These are phyloP conservation scores for Steinernema scapterisci DNA, from an alignment of 2,888 invertebrate genomes.

Conservation along the genomic window DNA sequence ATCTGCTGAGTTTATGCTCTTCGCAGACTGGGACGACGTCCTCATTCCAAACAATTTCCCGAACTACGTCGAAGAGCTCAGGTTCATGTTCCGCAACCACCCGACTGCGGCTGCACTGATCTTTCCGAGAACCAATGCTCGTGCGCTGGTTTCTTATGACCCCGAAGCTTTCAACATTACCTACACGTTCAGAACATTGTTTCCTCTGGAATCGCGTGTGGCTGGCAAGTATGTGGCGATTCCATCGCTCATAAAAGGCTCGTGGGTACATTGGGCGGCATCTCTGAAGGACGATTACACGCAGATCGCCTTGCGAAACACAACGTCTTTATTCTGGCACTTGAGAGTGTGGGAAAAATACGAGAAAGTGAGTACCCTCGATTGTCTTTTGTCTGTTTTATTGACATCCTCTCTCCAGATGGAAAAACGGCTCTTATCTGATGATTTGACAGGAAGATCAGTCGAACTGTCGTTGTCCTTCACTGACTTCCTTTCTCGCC, in stretches of 20 bases:
- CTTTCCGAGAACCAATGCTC: constrained; percentile 25
- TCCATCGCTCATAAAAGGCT: constrained; percentile 37
- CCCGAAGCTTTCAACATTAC: not conserved
- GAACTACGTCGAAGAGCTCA: constrained; percentile 37
- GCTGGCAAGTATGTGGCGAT: constrained; percentile 41
- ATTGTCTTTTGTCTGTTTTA: no score
- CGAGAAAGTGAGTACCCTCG: not conserved
- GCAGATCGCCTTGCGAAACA: constrained; percentile 26
- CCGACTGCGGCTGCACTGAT: constrained; percentile 40
- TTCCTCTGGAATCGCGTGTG: not conserved
- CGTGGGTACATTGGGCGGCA: constrained; percentile 40
- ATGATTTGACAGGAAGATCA: no score
- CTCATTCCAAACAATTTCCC: constrained; percentile 37
- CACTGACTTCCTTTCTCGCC: not conserved
- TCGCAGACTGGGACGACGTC: constrained; percentile 51
- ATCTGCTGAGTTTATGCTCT: constrained; percentile 45
- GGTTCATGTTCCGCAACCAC: constrained; percentile 38
- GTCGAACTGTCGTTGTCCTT: not conserved
- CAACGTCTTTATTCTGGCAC: constrained; percentile 34
- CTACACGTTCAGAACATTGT: not conserved
- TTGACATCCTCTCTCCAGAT: no score
- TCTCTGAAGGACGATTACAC: constrained; percentile 31
- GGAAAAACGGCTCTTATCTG: no score
- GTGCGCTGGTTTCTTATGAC: not conserved
- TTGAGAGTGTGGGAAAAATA: constrained; percentile 33